Evolutionary conservation across 2,888 invertebrate genomes (phyloP).

Genomic region (Phlogophora meticulosa): DNA sequence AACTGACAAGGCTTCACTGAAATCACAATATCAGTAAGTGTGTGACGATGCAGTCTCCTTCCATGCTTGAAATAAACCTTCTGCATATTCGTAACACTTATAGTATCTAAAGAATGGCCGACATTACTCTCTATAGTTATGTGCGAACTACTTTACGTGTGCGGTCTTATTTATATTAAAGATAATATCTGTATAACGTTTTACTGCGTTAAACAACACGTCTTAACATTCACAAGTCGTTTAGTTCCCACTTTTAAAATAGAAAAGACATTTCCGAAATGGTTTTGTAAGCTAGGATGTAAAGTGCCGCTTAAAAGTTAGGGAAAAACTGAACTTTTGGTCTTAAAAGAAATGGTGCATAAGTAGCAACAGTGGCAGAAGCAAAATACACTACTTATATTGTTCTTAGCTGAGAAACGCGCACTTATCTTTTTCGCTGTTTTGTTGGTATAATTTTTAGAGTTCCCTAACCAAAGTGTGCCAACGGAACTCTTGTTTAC

Average conservation of each 20-base stretch:
- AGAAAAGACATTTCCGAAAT: constrained; percentile 51
- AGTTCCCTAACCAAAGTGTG: background rate
- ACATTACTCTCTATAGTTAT: constrained; percentile 50
- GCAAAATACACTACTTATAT: constrained; percentile 31
- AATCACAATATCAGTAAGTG: no score
- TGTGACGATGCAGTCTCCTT: no score
- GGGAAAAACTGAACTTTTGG: constrained; percentile 49
- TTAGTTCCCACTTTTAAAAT: constrained; percentile 49
- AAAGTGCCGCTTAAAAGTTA: constrained; percentile 58
- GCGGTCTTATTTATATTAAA: constrained; percentile 38
- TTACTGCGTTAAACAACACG: constrained; percentile 26
- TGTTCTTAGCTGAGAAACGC: constrained; percentile 27
- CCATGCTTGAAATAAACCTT: constrained; percentile 20
- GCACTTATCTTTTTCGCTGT: constrained; percentile 11
- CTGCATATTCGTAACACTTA: background rate
- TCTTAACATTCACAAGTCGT: constrained; percentile 27
- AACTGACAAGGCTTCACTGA: no score
- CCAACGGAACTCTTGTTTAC: no score
- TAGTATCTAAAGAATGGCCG: constrained; percentile 15
- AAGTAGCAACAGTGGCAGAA: constrained; percentile 40
- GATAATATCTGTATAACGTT: constrained; percentile 35
- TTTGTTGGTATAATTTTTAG: constrained; percentile 18
- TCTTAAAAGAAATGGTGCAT: constrained; percentile 52
- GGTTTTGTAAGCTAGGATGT: constrained; percentile 51
- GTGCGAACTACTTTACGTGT: constrained; percentile 45